Evolutionary conservation across 2,888 invertebrate species (phyloP).

Genomic region (Lasius platythorax): DNA sequence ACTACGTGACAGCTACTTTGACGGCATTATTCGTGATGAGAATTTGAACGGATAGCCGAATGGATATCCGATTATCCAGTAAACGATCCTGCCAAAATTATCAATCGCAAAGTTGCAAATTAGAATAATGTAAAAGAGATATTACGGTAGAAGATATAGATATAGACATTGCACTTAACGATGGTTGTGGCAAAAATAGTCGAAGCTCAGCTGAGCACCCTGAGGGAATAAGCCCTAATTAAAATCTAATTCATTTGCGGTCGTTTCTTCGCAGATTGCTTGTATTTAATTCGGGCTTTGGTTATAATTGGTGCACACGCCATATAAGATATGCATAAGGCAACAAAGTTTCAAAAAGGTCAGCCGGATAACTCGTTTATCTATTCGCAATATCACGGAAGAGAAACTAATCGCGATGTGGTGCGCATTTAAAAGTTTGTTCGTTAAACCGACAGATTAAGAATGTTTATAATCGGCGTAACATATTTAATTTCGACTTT

Average conservation of each 20-base stretch:
- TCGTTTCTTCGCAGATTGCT: background rate
- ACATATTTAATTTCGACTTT: conserved; percentile 40
- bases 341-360: conserved; percentile 67
- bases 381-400: conserved; percentile 68
- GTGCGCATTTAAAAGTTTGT: conserved; percentile 57
- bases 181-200: background rate
- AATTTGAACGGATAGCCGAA: conserved; percentile 38
- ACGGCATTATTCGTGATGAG: conserved; percentile 61
- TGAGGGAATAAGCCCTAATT: background rate
- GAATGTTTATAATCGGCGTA: conserved; percentile 47
- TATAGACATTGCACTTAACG: background rate
- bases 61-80: background rate
- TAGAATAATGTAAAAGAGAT: background rate
- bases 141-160: background rate
- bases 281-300: background rate
- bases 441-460: conserved; percentile 65
- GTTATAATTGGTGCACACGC: conserved; percentile 18
- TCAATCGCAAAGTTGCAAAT: background rate
- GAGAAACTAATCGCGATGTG: conserved; percentile 69
- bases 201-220: background rate
- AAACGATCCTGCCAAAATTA: background rate
- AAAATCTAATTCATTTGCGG: background rate
- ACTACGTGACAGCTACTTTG: conserved; percentile 46
- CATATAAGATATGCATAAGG: background rate
- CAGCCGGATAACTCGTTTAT: conserved; percentile 70